A percentile compares a stretch with the other conserved stretches of the same genome.
These are phyloP conservation scores for Octodonta nipae DNA, from an alignment of 2,888 invertebrate genomes.

Conservation along the genomic window DNA sequence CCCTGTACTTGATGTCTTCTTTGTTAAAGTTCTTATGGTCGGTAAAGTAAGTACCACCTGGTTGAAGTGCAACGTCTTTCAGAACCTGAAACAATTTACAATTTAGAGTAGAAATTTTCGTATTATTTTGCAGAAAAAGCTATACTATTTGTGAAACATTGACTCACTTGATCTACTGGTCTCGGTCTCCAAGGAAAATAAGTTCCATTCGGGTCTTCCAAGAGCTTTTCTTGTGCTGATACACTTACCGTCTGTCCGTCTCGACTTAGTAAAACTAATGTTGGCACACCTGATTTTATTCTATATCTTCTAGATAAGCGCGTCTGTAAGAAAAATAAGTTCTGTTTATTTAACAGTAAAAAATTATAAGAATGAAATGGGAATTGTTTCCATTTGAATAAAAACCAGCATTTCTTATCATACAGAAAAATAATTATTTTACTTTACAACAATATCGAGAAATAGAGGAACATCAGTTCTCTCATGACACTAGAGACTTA, in stretches of 20 bases:
- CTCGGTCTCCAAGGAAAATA: slow-evolving; percentile 71
- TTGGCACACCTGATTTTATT: slow-evolving; percentile 63
- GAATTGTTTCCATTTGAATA: too few species aligned
- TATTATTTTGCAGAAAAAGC: too few species aligned
- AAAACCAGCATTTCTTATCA: too few species aligned
- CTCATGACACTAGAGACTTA: too few species aligned
- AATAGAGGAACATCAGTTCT: too few species aligned
- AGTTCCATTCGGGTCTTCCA: slow-evolving; percentile 51
- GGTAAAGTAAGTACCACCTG: slow-evolving; percentile 26
- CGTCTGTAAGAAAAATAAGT: slow-evolving; percentile 42
- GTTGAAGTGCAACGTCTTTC: slow-evolving; percentile 36
- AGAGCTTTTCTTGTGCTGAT: slow-evolving; percentile 48
- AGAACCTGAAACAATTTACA: slow-evolving; percentile 27
- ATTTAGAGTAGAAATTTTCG: background rate
- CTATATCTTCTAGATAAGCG: slow-evolving; percentile 62
- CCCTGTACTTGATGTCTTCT: slow-evolving; percentile 36
- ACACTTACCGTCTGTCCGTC: slow-evolving; percentile 52
- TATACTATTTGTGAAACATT: too few species aligned
- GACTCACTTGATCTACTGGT: slow-evolving; percentile 45
- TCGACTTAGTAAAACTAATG: slow-evolving; percentile 54
- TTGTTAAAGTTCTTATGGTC: slow-evolving; percentile 25
- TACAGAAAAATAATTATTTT: too few species aligned
- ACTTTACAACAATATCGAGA: too few species aligned
- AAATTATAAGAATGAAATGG: too few species aligned
- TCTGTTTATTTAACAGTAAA: background rate